A percentile compares a stretch with the other conserved stretches of the same genome.
Conservation (phyloP, 2,888 invertebrate species). For the Cecidostiba fungosa region DNA sequence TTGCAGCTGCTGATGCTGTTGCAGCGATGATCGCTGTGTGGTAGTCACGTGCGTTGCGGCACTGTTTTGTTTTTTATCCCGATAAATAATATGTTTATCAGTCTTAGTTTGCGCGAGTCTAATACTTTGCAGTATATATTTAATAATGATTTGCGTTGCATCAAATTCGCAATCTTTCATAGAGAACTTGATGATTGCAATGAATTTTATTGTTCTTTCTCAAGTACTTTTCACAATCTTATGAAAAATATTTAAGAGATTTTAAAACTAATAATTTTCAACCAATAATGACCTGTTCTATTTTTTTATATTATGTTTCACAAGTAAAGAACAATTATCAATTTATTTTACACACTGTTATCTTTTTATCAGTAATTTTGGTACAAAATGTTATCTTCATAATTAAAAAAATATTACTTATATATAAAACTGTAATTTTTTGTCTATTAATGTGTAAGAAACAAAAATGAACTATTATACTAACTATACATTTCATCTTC, state of each 20-base stretch:
- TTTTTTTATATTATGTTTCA: too few relatives aligned
- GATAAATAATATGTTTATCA: background rate
- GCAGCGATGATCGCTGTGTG: background rate
- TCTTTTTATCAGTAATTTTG: background rate
- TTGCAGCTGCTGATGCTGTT: background rate
- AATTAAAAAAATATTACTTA: too few relatives aligned
- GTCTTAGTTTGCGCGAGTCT: background rate
- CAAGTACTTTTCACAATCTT: too few relatives aligned
- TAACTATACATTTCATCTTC: constrained; percentile 64
- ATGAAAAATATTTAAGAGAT: too few relatives aligned
- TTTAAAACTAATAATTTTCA: too few relatives aligned
- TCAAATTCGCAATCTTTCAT: background rate
- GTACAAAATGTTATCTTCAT: too few relatives aligned
- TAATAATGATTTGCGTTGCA: background rate
- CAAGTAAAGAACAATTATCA: background rate
- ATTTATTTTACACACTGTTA: background rate
- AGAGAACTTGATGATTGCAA: too few relatives aligned
- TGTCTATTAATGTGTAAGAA: background rate
- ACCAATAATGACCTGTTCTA: too few relatives aligned
- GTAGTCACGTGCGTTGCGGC: background rate
- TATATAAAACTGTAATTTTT: too few relatives aligned
- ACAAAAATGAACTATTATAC: background rate
- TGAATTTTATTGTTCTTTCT: too few relatives aligned
- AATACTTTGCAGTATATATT: background rate
- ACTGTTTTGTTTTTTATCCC: background rate